Evolutionary conservation across 2,113 vertebrate genomes (phyloP), one percentile per base, ranked within the genome.

Genomic region (Cyprinodon tularosa): DNA sequence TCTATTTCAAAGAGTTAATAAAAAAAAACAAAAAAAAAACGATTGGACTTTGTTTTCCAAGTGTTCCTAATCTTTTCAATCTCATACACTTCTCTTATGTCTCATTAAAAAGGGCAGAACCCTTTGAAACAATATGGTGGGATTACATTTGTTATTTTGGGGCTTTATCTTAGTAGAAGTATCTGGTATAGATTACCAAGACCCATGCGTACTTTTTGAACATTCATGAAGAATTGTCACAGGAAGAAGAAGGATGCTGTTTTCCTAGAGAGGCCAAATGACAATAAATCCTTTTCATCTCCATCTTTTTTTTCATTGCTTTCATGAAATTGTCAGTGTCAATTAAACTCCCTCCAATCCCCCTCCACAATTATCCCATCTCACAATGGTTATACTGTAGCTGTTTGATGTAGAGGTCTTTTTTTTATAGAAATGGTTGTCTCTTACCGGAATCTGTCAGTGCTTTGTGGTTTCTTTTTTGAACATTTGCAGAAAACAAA

Each of bases 381-480:
- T 20, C 50, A 57, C n/a, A 20, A n/a, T n/a, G 50, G 17, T 57
- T 14, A 57, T 57, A 57, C n/a, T 57, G 29, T 29, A 29, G 29
- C 29, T 20, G 50, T 57, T 57, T n/a, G 50, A n/a, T 57, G 50
- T 57, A 8, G 17, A 57, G 9, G 20, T 57, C 8, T 9, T 57
- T 57, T 57, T 7, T 57, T 17, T 38, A 60, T 61, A 61, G 13
- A 1, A 15, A 45, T 7, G 22, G 17, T n/a, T 20, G 50, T 57
- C 50, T 57, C 15, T 20, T 9, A 67, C 17, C 17, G 44, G 40
- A 68, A 62, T 62, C 42, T 77, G 79, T 68, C 65, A 68, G 76
- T 13, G 77, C 68, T 78, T 78, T 75, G 61, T 38, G 44, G 29
- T 78, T 60, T 61, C 62, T 78, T 84, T 67, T 85, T 85, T 88